These are phyloP conservation scores for Drosophila willistoni DNA, from an alignment of 1,140 invertebrate species.

Conservation along the genomic window DNA sequence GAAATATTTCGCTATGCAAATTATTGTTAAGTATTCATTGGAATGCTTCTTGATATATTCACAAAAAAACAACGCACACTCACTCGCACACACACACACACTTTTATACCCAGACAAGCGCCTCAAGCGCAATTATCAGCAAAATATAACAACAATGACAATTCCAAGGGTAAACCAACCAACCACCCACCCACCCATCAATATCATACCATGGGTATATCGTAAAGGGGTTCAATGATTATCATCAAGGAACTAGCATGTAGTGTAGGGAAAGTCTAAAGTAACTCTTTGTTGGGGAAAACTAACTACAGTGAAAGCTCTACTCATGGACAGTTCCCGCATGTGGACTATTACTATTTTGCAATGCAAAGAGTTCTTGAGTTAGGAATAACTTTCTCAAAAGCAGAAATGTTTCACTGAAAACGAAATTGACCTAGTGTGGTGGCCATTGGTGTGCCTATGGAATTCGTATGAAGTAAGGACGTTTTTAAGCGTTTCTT, in stretches of 20 bases:
- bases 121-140: slow-evolving; percentile 9
- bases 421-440: no score
- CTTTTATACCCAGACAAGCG: slow-evolving; percentile 3
- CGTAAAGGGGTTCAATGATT: not conserved
- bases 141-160: slow-evolving; percentile 6
- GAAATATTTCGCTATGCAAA: slow-evolving; percentile 34
- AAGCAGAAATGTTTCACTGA: no score
- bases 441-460: no score
- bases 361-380: no score
- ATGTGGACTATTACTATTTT: no score
- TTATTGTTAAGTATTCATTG: slow-evolving; percentile 30
- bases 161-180: slow-evolving; percentile 9
- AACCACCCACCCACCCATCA: not conserved
- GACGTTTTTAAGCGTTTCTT: no score
- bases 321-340: no score
- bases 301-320: no score
- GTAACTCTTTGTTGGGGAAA: no score
- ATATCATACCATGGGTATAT: not conserved
- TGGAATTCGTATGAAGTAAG: no score
- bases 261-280: not conserved
- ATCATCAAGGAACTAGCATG: not conserved
- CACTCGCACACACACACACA: slow-evolving; percentile 13
- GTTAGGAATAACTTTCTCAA: no score
- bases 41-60: slow-evolving; percentile 8
- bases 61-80: slow-evolving; percentile 5